A percentile compares a stretch with the other conserved stretches of the same genome.
phyloP scores from a whole-genome alignment of 2,888 invertebrate genomes.

The Adelphocoris suturalis region DNA sequence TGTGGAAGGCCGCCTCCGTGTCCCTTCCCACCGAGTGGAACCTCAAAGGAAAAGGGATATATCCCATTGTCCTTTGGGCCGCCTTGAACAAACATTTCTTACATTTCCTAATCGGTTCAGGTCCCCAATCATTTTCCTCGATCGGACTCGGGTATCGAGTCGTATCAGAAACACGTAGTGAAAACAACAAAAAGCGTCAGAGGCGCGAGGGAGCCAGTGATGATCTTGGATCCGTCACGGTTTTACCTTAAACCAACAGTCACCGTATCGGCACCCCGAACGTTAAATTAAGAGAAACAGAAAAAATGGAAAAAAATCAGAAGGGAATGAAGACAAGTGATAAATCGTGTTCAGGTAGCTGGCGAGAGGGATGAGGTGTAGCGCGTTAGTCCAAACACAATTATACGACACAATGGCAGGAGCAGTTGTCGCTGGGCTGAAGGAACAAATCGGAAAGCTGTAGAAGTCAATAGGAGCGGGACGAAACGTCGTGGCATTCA shows the following conservation, averaged over 20 bases:
- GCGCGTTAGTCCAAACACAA: constrained; percentile 72
- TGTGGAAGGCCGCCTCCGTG: not conserved
- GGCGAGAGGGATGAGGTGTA: constrained; percentile 7
- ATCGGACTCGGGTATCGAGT: constrained; percentile 68
- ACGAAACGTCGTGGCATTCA: constrained; percentile 63
- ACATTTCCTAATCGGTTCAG: constrained; percentile 54
- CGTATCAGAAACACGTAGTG: constrained; percentile 54
- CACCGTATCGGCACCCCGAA: constrained; percentile 17
- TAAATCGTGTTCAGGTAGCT: constrained; percentile 67
- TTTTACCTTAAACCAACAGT: constrained; percentile 41
- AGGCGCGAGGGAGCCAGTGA: constrained; percentile 47
- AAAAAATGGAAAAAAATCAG: constrained; percentile 36
- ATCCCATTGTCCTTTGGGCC: constrained; percentile 15
- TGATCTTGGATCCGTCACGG: constrained; percentile 59
- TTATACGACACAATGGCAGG: constrained; percentile 71
- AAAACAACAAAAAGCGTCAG: constrained; percentile 35
- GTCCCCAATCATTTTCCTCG: constrained; percentile 65
- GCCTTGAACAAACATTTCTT: constrained; percentile 65
- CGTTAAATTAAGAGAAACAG: constrained; percentile 55
- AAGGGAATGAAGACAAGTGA: constrained; percentile 64
- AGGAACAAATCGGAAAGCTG: constrained; percentile 68
- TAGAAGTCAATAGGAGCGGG: constrained; percentile 70
- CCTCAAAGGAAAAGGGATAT: not conserved
- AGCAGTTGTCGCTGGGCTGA: constrained; percentile 63
- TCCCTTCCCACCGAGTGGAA: constrained; percentile 3